These are phyloP conservation scores for Megaceryle maxima DNA, from an alignment of 2,113 vertebrate genomes.

Conservation along the genomic window DNA sequence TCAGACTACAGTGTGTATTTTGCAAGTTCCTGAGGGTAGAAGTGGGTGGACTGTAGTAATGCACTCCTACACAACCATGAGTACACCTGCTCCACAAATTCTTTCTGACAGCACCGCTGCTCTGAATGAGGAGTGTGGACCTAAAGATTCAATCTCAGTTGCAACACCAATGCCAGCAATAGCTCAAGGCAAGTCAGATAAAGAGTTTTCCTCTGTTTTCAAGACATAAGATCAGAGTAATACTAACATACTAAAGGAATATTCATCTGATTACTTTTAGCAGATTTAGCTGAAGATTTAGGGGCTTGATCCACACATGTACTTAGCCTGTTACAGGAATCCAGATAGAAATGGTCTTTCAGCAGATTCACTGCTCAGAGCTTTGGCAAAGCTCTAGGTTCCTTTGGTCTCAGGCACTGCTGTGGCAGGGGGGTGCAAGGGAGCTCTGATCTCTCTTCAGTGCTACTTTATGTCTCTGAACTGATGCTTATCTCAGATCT, in stretches of 20 bases:
- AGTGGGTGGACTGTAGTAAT: slow-evolving; percentile 25
- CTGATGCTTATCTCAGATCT: background rate
- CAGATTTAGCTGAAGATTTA: background rate
- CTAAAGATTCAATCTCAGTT: background rate
- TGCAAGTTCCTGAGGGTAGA: background rate
- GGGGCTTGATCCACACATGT: background rate
- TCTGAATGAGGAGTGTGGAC: background rate
- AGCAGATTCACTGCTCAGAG: background rate
- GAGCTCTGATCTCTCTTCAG: background rate
- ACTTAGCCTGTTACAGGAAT: background rate
- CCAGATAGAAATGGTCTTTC: background rate
- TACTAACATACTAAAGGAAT: background rate
- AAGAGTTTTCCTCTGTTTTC: background rate
- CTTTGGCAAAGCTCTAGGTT: background rate
- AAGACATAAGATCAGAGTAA: background rate
- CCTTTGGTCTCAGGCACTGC: background rate
- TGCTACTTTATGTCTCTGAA: background rate
- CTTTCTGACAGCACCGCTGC: background rate
- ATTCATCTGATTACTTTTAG: background rate
- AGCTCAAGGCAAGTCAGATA: background rate
- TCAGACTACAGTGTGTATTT: background rate
- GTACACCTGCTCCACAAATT: slow-evolving; percentile 2
- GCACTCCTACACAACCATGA: background rate
- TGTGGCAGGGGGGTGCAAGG: background rate
- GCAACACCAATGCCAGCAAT: background rate